These are phyloP conservation scores for Pandion haliaetus DNA, from an alignment of 2,113 vertebrate species.

Conservation along the genomic window DNA sequence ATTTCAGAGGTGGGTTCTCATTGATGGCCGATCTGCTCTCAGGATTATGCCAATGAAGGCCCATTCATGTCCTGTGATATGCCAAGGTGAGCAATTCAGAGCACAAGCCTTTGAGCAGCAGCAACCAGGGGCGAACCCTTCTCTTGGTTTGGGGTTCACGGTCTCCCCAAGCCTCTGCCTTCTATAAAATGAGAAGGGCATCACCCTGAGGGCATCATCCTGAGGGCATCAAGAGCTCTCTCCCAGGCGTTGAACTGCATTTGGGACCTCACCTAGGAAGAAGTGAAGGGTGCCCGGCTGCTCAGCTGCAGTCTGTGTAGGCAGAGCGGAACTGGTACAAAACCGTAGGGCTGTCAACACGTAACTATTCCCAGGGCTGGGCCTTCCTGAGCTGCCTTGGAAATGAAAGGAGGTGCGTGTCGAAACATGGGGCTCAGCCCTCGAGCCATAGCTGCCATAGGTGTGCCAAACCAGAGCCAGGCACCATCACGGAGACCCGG, in stretches of 20 bases:
- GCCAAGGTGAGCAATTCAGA: background rate
- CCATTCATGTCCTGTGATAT: fast-evolving
- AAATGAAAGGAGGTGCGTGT: background rate
- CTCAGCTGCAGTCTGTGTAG: background rate
- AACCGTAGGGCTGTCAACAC: background rate
- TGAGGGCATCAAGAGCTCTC: background rate
- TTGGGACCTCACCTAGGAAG: background rate
- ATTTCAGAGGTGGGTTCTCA: background rate
- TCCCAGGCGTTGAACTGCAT: background rate
- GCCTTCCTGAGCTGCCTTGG: background rate
- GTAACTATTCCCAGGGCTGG: background rate
- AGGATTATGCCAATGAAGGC: background rate
- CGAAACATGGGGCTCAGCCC: background rate
- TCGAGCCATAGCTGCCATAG: background rate
- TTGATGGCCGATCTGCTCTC: background rate
- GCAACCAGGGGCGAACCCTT: background rate
- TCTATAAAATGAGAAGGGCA: background rate
- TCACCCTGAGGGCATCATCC: background rate
- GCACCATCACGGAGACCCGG: background rate
- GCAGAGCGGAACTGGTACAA: background rate
- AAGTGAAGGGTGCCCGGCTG: background rate
- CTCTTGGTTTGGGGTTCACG: background rate
- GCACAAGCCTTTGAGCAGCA: background rate
- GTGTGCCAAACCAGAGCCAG: background rate
- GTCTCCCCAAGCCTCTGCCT: background rate